These are phyloP conservation scores for Oreochromis aureus DNA, from an alignment of 2,113 vertebrate species.

Conservation along the genomic window DNA sequence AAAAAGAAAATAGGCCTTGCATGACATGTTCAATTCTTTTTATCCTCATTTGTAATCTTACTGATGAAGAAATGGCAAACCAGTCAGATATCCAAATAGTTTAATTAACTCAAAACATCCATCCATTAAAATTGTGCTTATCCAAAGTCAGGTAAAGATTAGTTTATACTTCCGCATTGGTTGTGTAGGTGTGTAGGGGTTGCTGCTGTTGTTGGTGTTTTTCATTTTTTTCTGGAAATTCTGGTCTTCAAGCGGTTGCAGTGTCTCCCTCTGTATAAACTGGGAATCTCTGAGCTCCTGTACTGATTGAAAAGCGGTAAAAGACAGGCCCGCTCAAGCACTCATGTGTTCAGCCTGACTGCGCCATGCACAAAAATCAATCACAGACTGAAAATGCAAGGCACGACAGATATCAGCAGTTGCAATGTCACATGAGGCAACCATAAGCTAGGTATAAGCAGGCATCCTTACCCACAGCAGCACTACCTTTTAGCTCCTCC, in stretches of 20 bases:
- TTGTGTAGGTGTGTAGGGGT: background rate
- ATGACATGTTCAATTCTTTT: background rate
- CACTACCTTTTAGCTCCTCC: background rate
- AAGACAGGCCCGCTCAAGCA: background rate
- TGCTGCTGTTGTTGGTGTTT: rapidly evolving
- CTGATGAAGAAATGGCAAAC: background rate
- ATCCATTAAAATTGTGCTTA: background rate
- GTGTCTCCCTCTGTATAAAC: background rate
- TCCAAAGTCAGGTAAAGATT: background rate
- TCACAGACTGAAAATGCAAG: background rate
- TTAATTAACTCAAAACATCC: background rate
- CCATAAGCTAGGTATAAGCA: background rate
- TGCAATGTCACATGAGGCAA: rapidly evolving
- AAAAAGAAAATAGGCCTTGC: background rate
- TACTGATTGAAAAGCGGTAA: background rate
- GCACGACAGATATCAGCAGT: background rate
- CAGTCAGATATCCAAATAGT: background rate
- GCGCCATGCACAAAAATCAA: background rate
- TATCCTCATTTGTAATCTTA: background rate
- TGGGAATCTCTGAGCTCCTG: background rate
- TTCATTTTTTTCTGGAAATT: rapidly evolving
- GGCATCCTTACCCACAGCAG: background rate
- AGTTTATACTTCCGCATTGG: background rate
- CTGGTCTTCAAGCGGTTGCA: background rate
- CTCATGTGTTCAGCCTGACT: background rate